Base-by-base conservation (phyloP, 2,113 vertebrate species). In the Toxostoma redivivum region DNA sequence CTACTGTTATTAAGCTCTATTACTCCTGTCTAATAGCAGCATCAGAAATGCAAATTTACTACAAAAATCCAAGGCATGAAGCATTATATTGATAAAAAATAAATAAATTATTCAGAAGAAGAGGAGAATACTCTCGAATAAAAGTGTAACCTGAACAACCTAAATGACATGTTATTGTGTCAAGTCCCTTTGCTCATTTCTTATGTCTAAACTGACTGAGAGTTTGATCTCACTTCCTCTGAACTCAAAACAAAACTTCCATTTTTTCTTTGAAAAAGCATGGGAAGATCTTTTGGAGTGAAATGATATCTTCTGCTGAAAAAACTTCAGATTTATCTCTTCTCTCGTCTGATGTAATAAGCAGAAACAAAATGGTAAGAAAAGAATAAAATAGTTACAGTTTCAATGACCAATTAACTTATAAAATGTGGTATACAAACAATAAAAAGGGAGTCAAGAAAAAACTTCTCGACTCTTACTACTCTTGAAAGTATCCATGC, bases 371-470 rank as follows among this genome's bases (percentile, higher is more conserved):
- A 88, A 61, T 2, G 11, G 16, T 19, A 47, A 44, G n/a, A 48
- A 65, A 69, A 83, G 7, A 24, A 27, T 35, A 28, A 47, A 94
- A 81, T 2, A 53, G 14, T 53, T 91, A 54, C 16, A 19, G 21
- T 60, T 91, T 67, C 54, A 81, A 67, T 4, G 1, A 50, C 10
- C 12, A 74, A 76, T 38, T 80, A 35, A 50, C 35, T 77, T 42
- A 21, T 50, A 51, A 42, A 58, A 18, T 56, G 37, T 3, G 3
- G 25, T 17, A 6, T 47, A 54, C 28, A 71, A 86, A 77, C n/a
- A 77, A 62, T 62, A 83, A 94, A 91, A 81, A 28, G 25, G 40
- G 60, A 96, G 57, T 91, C 74, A 94, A 94, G 78, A 95, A 95
- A 77, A 69, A 91, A 82, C 65, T 65, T 81, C 64, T 66, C 87